These are phyloP conservation scores for Odontomachus brunneus DNA, from an alignment of 1,140 invertebrate species.

Conservation along the genomic window DNA sequence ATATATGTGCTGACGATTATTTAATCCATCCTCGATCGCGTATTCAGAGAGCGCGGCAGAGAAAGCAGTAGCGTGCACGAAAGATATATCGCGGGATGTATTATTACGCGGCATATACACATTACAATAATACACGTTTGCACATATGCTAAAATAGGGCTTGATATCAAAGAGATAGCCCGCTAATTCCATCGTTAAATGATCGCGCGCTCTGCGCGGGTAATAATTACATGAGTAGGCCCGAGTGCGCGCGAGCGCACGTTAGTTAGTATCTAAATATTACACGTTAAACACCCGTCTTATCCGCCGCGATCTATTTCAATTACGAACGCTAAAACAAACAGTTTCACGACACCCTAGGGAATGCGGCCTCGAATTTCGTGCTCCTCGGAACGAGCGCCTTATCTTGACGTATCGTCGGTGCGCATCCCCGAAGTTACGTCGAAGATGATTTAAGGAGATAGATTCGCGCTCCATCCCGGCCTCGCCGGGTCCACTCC, in stretches of 20 bases:
- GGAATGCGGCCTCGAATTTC: constrained; percentile 60
- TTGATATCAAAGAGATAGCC: constrained; percentile 27
- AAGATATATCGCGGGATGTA: constrained; percentile 25
- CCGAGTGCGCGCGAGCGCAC: not conserved
- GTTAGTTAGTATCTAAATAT: constrained; percentile 41
- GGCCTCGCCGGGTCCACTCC: constrained; percentile 3
- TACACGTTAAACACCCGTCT: constrained; percentile 51
- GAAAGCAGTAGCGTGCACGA: not conserved
- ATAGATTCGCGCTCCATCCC: constrained; percentile 55
- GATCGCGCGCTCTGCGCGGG: not conserved
- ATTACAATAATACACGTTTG: not conserved
- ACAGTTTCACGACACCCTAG: constrained; percentile 53
- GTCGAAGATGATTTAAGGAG: constrained; percentile 69
- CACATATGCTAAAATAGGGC: not conserved
- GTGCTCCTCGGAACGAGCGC: constrained; percentile 40
- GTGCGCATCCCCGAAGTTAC: constrained; percentile 45
- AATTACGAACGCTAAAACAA: constrained; percentile 63
- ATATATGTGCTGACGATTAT: constrained; percentile 4
- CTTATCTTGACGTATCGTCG: constrained; percentile 62
- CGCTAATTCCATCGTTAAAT: constrained; percentile 41
- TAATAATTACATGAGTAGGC: not conserved
- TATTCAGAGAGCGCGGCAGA: constrained; percentile 2
- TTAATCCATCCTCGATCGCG: constrained; percentile 4
- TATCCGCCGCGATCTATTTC: constrained; percentile 55
- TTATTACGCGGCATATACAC: not conserved